A percentile compares a stretch with the other conserved stretches of the same genome.
Evolutionary conservation across 1,140 invertebrate species (phyloP).

Genomic region (Ctenoplectra terminalis): DNA sequence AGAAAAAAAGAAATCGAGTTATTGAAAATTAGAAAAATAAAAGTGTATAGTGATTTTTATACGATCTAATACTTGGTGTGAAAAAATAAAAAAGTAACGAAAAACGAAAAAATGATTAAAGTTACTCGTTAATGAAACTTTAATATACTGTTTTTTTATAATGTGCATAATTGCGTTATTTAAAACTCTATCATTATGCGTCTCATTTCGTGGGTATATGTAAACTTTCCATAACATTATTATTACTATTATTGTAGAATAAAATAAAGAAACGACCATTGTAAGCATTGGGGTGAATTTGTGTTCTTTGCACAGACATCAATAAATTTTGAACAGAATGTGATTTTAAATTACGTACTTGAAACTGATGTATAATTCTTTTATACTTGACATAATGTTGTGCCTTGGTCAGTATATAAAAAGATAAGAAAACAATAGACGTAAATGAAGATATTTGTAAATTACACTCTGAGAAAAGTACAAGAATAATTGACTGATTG

Average conservation of each 20-base stretch:
- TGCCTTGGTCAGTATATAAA: conserved; percentile 49
- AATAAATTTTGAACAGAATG: conserved; percentile 28
- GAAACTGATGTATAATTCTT: conserved; percentile 27
- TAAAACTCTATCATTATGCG: neutral
- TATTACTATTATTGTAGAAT: conserved; percentile 67
- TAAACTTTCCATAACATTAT: conserved; percentile 57
- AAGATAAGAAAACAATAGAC: neutral
- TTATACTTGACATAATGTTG: conserved; percentile 26
- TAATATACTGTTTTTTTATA: neutral
- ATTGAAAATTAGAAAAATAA: neutral
- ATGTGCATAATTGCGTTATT: conserved; percentile 19
- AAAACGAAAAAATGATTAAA: neutral
- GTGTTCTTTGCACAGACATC: conserved; percentile 47
- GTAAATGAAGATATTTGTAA: conserved; percentile 22
- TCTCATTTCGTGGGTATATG: neutral
- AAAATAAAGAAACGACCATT: conserved; percentile 63
- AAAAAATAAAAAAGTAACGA: neutral
- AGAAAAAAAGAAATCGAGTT: neutral
- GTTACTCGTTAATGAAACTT: neutral
- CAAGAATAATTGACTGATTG: conserved; percentile 3
- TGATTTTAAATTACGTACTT: conserved; percentile 5
- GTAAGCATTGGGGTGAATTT: conserved; percentile 57
- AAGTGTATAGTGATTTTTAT: neutral
- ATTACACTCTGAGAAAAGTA: conserved; percentile 16
- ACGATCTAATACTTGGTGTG: neutral